Conservation (phyloP, 2,888 invertebrate species). For the Metopia argyrocephala region DNA sequence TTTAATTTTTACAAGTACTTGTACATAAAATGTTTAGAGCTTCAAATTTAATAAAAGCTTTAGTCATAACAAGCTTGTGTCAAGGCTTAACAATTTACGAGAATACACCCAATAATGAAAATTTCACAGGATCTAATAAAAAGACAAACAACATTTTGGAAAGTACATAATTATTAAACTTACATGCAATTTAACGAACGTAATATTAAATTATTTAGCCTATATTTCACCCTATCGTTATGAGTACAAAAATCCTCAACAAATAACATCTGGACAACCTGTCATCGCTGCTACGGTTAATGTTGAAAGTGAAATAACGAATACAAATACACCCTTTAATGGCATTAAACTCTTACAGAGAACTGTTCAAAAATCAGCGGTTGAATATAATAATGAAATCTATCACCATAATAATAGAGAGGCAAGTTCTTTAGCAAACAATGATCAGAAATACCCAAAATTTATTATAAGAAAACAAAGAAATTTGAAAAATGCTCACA, state of each 20-base stretch:
- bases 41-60: conserved; percentile 2
- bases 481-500: conserved; percentile 49
- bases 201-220: too few species aligned
- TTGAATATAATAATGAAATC: conserved; percentile 41
- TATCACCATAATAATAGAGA: conserved; percentile 42
- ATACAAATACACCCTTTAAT: background rate
- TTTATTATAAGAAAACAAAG: conserved; percentile 49
- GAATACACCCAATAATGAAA: background rate
- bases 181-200: background rate
- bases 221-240: conserved; percentile 8
- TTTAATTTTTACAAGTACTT: background rate
- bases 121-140: background rate
- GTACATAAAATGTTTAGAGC: conserved; percentile 8
- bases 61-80: conserved; percentile 30
- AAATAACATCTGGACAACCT: conserved; percentile 29
- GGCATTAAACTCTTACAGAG: background rate
- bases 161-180: background rate
- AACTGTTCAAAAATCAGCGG: background rate
- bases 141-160: background rate
- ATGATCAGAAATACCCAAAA: background rate
- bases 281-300: conserved; percentile 3
- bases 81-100: conserved; percentile 33
- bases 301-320: conserved; percentile 20
- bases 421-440: conserved; percentile 39
- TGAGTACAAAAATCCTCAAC: background rate